Conservation (phyloP, 30 jellyfish, hydroid and myxozoan species). For the Aurelia aurita complex sp. Pacific region DNA sequence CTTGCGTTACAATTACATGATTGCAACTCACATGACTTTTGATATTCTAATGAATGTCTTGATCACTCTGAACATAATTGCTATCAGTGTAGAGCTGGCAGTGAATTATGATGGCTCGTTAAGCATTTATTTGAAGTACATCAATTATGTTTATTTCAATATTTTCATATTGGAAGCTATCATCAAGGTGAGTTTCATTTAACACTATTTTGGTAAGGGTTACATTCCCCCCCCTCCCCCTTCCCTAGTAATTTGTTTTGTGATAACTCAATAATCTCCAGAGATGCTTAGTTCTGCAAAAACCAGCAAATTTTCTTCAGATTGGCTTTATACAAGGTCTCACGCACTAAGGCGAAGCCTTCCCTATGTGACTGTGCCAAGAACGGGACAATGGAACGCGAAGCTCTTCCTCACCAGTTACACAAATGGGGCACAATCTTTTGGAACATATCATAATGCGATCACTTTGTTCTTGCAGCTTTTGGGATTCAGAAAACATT, state of each 20-base stretch:
- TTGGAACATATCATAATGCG: too few species aligned
- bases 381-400: too few species aligned
- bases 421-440: too few species aligned
- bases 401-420: too few species aligned
- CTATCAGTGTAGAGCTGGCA: constrained; percentile 73
- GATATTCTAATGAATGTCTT: constrained; percentile 78
- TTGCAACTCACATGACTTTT: constrained; percentile 89
- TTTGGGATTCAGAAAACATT: constrained; percentile 80
- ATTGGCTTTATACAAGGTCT: too few species aligned
- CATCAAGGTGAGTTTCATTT: constrained; percentile 70
- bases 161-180: constrained; percentile 79
- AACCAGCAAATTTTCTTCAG: too few species aligned
- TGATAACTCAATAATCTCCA: too few species aligned
- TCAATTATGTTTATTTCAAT: constrained; percentile 82
- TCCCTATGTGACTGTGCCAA: too few species aligned
- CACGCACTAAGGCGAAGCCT: too few species aligned
- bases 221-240: too few species aligned
- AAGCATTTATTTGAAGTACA: constrained; percentile 53
- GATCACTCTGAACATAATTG: constrained; percentile 82
- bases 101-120: constrained; percentile 58
- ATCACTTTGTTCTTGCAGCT: constrained; percentile 21
- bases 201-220: not conserved
- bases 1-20: constrained; percentile 91
- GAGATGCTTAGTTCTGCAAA: too few species aligned
- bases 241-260: too few species aligned